A percentile compares a stretch with the other conserved stretches of the same genome.
Conservation (phyloP, 2,888 invertebrate genomes). For the Pachymerium ferrugineum region DNA sequence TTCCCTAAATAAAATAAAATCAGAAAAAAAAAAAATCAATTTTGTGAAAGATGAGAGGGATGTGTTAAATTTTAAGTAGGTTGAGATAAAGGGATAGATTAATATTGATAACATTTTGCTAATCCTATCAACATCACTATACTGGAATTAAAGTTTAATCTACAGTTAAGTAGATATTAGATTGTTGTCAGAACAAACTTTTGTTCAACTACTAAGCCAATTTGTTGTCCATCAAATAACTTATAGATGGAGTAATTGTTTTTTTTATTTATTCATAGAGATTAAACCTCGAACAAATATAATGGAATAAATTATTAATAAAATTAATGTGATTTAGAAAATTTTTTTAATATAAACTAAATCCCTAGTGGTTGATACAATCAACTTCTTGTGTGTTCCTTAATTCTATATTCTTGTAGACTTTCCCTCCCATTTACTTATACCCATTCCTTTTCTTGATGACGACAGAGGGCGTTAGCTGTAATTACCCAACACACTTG, state of each 20-base stretch:
- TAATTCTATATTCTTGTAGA: constrained; percentile 1
- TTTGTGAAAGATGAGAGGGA: no score
- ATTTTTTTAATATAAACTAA: no score
- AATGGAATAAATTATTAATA: no score
- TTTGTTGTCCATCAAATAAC: background rate
- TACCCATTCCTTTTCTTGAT: background rate
- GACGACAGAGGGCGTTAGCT: background rate
- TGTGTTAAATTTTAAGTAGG: no score
- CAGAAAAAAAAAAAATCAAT: no score
- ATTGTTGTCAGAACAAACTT: background rate
- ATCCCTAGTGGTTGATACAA: background rate
- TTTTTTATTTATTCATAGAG: no score
- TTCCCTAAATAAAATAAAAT: background rate
- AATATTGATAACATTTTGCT: background rate
- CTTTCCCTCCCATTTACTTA: background rate
- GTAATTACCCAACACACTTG: constrained; percentile 2
- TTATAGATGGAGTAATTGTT: no score
- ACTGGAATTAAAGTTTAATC: background rate
- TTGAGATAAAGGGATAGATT: background rate
- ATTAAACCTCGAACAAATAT: no score
- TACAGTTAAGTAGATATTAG: background rate
- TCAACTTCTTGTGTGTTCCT: background rate
- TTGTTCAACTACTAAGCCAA: background rate
- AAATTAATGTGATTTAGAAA: no score
- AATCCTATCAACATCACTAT: background rate